Base-by-base conservation (phyloP, 2,797 vertebrate species). In the Chaetodon trifasciatus region DNA sequence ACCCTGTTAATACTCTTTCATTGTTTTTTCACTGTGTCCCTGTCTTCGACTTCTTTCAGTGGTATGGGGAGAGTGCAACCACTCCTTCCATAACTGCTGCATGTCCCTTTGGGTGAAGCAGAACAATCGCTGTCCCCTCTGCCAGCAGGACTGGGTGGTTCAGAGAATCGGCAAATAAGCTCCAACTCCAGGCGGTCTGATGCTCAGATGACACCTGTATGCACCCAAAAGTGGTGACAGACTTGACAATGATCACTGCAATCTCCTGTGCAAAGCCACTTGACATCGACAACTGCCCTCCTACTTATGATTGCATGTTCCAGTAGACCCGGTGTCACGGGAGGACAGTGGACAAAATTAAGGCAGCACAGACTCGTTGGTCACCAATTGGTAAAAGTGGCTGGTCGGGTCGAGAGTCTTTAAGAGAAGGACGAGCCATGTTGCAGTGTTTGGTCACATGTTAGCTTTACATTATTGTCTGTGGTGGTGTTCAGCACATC, bases 31-130 rank as follows among this genome's bases (percentile, higher is more conserved):
- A 7, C 0, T 71, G 28, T 55, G 17, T n/a, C 3, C 28, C 12
- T 63, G 2, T 78, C 32, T 24, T 21, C 10, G 4, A 9, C 42
- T 64, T 86, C 28, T 87, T 78, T 46, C 94, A 99, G 98, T 99
- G 84, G 98, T 99, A 39, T 99, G 98, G 98, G 98, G 98, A 89
- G 98, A 99, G 83, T 99, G 98, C 93, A 99, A 99, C 91, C 98
- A 99, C 94, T 99, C 98, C 85, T 99, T 99, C 92, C 98, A 99
- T 86, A 99, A 99, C 78, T 99, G 98, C 96, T 99, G 98, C 95
- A 99, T 99, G 98, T 99, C 98, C 57, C 94, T 99, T 61, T 99
- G 98, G 98, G 98, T 99, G 94, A 99, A 99, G 92, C 98, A 99
- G 95, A 99, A 99, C 96, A 99, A 99, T 66, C 97, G 98, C 79